Evolutionary conservation across 2,888 invertebrate genomes (phyloP).

Genomic region (Pinctada fucata): DNA sequence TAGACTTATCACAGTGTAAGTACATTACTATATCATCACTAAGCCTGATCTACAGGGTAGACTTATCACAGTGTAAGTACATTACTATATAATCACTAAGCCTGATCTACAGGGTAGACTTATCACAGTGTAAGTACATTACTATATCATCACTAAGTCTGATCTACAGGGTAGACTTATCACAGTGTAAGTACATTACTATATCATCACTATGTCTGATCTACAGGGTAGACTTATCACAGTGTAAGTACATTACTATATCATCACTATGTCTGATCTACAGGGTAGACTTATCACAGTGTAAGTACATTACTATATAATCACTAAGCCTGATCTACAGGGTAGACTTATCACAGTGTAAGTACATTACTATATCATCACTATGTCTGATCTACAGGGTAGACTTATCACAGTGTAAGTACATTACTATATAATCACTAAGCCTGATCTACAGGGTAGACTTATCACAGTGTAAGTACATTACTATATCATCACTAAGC

Average conservation of each 20-base stretch:
- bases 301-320: background rate
- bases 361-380: background rate
- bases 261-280: background rate
- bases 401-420: too few species aligned
- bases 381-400: background rate
- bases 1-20: background rate
- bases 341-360: background rate
- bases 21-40: background rate
- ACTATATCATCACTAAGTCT: background rate
- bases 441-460: background rate
- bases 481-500: too few species aligned
- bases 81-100: background rate
- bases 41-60: background rate
- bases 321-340: too few species aligned
- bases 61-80: background rate
- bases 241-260: background rate
- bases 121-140: background rate
- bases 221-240: background rate
- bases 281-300: background rate
- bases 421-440: background rate
- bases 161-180: background rate
- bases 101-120: background rate
- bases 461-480: background rate
- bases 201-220: background rate
- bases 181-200: background rate